A percentile compares a stretch with the other conserved stretches of the same genome.
Evolutionary conservation across 2,797 vertebrate species (phyloP).

Genomic region (Melanotaenia nigrans): DNA sequence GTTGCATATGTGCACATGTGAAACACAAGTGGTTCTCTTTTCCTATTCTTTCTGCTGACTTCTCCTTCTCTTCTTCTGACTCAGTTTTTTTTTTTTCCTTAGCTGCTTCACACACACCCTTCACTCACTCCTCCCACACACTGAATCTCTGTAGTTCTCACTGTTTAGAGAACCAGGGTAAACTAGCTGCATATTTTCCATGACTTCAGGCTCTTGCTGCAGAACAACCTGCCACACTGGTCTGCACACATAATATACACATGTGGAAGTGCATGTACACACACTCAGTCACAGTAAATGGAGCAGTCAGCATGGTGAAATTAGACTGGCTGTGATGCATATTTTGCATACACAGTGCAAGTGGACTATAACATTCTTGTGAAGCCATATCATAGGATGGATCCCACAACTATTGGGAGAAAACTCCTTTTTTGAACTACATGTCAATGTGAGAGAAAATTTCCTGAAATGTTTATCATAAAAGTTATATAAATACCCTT

Average conservation of each 20-base stretch:
- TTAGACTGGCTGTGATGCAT: conserved; percentile 14
- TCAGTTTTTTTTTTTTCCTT: conserved; percentile 32
- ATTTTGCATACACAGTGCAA: conserved; percentile 13
- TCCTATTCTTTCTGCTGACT: conserved; percentile 48
- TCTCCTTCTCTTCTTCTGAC: conserved; percentile 52
- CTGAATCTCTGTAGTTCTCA: conserved; percentile 66
- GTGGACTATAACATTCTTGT: conserved; percentile 21
- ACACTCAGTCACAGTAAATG: conserved; percentile 45
- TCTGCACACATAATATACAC: conserved; percentile 33
- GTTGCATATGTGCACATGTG: conserved; percentile 42
- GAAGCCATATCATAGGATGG: background rate
- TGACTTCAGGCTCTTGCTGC: conserved; percentile 79
- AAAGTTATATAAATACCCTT: background rate
- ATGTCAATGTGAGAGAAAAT: background rate
- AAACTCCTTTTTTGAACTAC: conserved; percentile 8
- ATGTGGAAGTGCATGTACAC: conserved; percentile 28
- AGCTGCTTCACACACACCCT: conserved; percentile 11
- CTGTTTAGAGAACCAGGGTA: conserved; percentile 85
- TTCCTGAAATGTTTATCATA: background rate
- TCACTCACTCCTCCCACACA: conserved; percentile 29
- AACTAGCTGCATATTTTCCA: conserved; percentile 86
- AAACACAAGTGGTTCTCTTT: conserved; percentile 34
- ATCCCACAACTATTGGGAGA: conserved; percentile 9
- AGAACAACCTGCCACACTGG: conserved; percentile 53
- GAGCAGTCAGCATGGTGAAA: conserved; percentile 46